Conservation (phyloP, 1,140 invertebrate species). For the Leptopilina clavipes region DNA sequence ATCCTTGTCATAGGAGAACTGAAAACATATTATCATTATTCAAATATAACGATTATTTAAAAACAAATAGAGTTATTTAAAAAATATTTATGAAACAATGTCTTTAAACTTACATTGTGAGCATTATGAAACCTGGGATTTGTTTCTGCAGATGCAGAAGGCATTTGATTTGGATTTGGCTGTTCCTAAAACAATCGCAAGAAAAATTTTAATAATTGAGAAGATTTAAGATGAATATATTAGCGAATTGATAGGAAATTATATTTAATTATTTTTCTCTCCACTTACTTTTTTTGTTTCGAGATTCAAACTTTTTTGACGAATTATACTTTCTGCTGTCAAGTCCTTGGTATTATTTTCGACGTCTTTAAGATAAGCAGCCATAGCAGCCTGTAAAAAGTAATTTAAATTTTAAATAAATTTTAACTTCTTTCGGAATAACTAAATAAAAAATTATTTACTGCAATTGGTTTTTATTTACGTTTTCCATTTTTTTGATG, state of each 20-base stretch:
- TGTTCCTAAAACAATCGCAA: constrained; percentile 42
- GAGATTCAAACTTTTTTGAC: constrained; percentile 57
- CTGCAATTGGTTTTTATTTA: too few relatives aligned
- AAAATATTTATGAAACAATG: too few relatives aligned
- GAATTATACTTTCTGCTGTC: constrained; percentile 76
- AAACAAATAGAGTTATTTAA: too few relatives aligned
- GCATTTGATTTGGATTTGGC: constrained; percentile 52
- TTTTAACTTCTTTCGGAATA: too few relatives aligned
- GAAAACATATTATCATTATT: constrained; percentile 30
- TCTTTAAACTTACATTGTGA: constrained; percentile 19
- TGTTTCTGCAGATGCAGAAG: constrained; percentile 51
- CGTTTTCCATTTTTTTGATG: constrained; percentile 91
- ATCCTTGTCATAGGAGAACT: constrained; percentile 57
- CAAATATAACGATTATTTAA: too few relatives aligned
- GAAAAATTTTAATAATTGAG: constrained; percentile 36
- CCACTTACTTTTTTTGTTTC: constrained; percentile 44
- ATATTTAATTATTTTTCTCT: neutral
- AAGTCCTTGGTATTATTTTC: constrained; percentile 82
- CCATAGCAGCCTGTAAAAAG: constrained; percentile 81
- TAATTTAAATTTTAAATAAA: constrained; percentile 18
- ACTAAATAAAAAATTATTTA: too few relatives aligned
- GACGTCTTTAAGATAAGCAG: constrained; percentile 87
- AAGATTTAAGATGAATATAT: constrained; percentile 28
- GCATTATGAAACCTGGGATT: constrained; percentile 34
- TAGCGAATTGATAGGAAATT: too few relatives aligned